phyloP scores from a whole-genome alignment of 2,113 vertebrate species.

The Entelurus aequoreus region DNA sequence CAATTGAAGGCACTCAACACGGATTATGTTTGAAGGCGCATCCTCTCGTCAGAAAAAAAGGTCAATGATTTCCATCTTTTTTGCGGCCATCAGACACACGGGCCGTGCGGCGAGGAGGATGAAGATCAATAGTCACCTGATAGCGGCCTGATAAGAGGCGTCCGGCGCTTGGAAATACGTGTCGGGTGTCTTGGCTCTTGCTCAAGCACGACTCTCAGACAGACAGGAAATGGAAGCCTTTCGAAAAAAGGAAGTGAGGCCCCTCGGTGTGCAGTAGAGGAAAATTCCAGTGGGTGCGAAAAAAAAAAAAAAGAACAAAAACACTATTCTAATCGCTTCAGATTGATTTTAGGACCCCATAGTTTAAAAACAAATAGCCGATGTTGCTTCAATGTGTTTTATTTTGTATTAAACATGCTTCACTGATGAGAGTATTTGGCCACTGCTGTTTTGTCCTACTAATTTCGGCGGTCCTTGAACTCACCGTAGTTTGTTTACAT shows the following conservation, averaged over 20 bases:
- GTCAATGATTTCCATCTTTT: too few species aligned
- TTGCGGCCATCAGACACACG: too few species aligned
- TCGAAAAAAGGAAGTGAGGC: slow-evolving; percentile 58
- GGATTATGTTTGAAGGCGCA: neutral
- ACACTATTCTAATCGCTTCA: slow-evolving; percentile 47
- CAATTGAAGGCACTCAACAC: too few species aligned
- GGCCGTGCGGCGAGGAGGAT: neutral
- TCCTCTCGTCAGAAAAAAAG: too few species aligned
- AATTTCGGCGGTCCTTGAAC: too few species aligned
- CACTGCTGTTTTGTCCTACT: too few species aligned
- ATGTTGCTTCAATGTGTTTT: too few species aligned
- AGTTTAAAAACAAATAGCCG: too few species aligned
- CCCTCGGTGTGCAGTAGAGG: slow-evolving; percentile 45
- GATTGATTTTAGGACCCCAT: slow-evolving; percentile 31
- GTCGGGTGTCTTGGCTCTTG: slow-evolving; percentile 12
- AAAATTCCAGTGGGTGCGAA: slow-evolving; percentile 46
- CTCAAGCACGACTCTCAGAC: slow-evolving; percentile 37
- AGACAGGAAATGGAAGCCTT: slow-evolving; percentile 61
- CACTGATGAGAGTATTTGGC: too few species aligned
- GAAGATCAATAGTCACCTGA: neutral
- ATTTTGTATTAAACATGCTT: too few species aligned
- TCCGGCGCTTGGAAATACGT: slow-evolving; percentile 5
- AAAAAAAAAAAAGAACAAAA: neutral
- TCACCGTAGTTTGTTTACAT: too few species aligned
- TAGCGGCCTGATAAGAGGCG: neutral